A percentile compares a stretch with the other conserved stretches of the same genome.
Conservation (phyloP, 2,888 invertebrate species). For the Sarcophaga carnaria region DNA sequence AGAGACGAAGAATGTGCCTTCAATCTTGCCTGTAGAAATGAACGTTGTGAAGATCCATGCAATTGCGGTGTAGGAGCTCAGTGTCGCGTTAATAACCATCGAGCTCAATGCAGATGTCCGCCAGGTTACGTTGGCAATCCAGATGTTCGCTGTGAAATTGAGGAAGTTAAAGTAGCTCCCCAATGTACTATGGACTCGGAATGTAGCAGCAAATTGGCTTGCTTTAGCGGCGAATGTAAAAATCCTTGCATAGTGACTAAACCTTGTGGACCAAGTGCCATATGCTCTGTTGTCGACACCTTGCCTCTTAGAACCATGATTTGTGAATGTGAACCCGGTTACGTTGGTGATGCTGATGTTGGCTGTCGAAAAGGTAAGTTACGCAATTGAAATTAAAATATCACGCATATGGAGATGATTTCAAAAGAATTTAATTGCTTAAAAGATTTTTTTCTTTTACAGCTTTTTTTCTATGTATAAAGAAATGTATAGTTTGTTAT, state of each 20-base stretch:
- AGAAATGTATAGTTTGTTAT: slow-evolving; percentile 14
- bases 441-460: slow-evolving; percentile 61
- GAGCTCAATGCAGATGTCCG: slow-evolving; percentile 90
- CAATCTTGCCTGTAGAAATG: slow-evolving; percentile 89
- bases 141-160: slow-evolving; percentile 84
- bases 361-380: slow-evolving; percentile 90
- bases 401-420: slow-evolving; percentile 5
- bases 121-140: slow-evolving; percentile 92
- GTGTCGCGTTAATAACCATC: slow-evolving; percentile 90
- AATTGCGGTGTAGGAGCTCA: slow-evolving; percentile 90
- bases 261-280: slow-evolving; percentile 91
- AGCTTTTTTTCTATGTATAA: slow-evolving; percentile 51
- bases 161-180: slow-evolving; percentile 83
- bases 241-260: slow-evolving; percentile 90
- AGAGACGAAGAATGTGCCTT: slow-evolving; percentile 89
- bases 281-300: slow-evolving; percentile 92
- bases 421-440: slow-evolving; percentile 30
- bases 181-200: slow-evolving; percentile 91
- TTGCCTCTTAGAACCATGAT: slow-evolving; percentile 93
- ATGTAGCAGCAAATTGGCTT: slow-evolving; percentile 92
- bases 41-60: slow-evolving; percentile 92
- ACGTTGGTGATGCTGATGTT: slow-evolving; percentile 92
- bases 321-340: slow-evolving; percentile 92
- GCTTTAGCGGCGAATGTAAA: slow-evolving; percentile 89
- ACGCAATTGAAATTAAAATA: neutral